Conservation (phyloP, 2,113 vertebrate species). For the Scolopax mira region DNA sequence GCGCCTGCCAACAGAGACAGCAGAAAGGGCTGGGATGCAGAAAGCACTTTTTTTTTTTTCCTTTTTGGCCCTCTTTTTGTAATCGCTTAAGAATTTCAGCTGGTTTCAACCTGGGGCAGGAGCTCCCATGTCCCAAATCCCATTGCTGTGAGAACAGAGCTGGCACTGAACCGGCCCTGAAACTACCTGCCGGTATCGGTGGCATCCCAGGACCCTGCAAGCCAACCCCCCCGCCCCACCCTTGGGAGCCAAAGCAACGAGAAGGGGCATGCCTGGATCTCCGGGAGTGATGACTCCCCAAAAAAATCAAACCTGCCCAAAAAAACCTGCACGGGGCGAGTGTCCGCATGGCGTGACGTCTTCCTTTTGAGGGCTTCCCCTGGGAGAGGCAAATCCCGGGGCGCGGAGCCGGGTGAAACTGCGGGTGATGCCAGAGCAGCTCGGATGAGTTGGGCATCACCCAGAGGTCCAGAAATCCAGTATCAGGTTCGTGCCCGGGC, state of each 20-base stretch:
- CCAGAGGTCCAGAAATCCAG: slow-evolving; percentile 3
- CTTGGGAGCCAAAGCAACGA: background rate
- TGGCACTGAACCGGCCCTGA: background rate
- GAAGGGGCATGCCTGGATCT: background rate
- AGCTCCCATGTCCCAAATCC: background rate
- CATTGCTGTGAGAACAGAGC: slow-evolving; percentile 28
- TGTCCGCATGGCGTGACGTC: fast-evolving
- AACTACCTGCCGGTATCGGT: background rate
- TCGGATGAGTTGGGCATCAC: background rate
- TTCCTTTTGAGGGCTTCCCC: background rate
- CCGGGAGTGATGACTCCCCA: background rate
- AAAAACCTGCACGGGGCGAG: background rate
- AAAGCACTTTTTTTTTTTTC: background rate
- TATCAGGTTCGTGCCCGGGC: slow-evolving; percentile 27
- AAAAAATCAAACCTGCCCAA: background rate
- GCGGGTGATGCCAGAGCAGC: background rate
- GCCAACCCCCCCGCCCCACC: too few species aligned
- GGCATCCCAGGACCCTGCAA: background rate
- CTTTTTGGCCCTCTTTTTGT: background rate
- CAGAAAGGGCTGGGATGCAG: background rate
- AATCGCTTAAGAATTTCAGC: slow-evolving; percentile 18
- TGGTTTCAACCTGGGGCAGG: background rate
- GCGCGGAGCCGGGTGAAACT: background rate
- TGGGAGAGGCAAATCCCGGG: background rate
- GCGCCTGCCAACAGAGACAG: background rate